Base-by-base conservation (phyloP, 1,140 invertebrate genomes). In the Anadara kagoshimensis region DNA sequence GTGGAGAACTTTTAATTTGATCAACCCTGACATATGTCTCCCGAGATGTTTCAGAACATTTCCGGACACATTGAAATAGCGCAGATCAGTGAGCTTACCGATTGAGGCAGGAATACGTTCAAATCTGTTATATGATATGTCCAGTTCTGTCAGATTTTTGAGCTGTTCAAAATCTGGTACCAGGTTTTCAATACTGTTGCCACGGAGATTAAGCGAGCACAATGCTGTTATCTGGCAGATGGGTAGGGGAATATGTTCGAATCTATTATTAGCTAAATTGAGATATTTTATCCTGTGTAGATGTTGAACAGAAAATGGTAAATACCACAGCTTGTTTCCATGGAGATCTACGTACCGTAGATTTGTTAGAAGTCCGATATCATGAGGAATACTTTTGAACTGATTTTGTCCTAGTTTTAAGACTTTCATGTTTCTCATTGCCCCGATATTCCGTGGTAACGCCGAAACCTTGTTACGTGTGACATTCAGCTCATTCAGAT, bases 241-340 rank as follows among this genome's bases (percentile, higher is more conserved):
- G 1, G 80, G 78, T 10, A 85, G 58, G 0, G 87, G 87, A 0
- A 89, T 65, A 45, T 86, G 81, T 57, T 87, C 87, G 63, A 87
- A 85, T 49, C 78, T 76, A 77, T 88, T 88, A 56, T 83, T 75
- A 11, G 81, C 75, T 0, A 86, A 57, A 69, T 87, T 83, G 0
- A 88, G 71, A n/a, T 78, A 72, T 49, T 80, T 73, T 22, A 88
- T 62, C 36, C 83, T 84, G 43, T 75, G 66, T 12, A 87, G 67
- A 24, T 79, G 78, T 51, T 78, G 75, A 5, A 86, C 49, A 43
- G 82, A 82, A 69, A 84, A 83, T 11, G 87, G 85, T 14, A 88
- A 61, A 54, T 84, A 82, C 81, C 82, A 85, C 18, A 88, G 72
- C 20, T 76, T 77, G 78, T 87, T 88, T 41, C 78, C 73, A 41